These are phyloP conservation scores for Zelleria hepariella DNA, from an alignment of 2,888 invertebrate species.

Conservation along the genomic window DNA sequence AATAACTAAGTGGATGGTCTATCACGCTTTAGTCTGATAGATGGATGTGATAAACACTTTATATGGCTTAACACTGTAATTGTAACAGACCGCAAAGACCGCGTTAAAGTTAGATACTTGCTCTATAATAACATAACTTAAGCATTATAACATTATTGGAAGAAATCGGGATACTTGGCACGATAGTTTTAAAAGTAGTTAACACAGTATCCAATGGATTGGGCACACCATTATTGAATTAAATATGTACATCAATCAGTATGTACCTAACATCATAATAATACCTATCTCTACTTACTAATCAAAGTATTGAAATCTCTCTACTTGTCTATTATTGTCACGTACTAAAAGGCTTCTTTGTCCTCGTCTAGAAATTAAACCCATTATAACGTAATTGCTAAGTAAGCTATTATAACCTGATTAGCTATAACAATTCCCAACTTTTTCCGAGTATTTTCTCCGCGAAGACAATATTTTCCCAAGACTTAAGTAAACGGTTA, in stretches of 20 bases:
- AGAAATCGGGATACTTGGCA: too few relatives aligned
- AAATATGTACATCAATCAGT: too few relatives aligned
- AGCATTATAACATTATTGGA: too few relatives aligned
- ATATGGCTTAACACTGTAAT: not conserved
- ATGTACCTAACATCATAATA: too few relatives aligned
- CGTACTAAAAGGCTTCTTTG: not conserved
- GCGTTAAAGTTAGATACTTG: too few relatives aligned
- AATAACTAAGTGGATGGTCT: not conserved
- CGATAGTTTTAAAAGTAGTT: too few relatives aligned
- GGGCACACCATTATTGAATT: too few relatives aligned
- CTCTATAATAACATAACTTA: too few relatives aligned
- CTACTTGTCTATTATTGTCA: not conserved
- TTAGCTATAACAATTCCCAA: constrained; percentile 17
- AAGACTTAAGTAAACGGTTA: constrained; percentile 16
- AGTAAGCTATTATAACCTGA: not conserved
- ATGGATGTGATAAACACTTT: not conserved
- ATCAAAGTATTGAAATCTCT: too few relatives aligned
- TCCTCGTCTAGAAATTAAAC: not conserved
- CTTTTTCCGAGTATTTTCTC: constrained; percentile 42
- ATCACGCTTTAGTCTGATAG: not conserved
- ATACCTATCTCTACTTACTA: too few relatives aligned
- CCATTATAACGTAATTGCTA: not conserved
- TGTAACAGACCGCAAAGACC: not conserved
- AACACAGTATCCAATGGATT: too few relatives aligned
- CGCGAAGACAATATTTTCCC: constrained; percentile 21